Evolutionary conservation across 2,113 vertebrate species (phyloP).

Genomic region (Edolisoma coerulescens): DNA sequence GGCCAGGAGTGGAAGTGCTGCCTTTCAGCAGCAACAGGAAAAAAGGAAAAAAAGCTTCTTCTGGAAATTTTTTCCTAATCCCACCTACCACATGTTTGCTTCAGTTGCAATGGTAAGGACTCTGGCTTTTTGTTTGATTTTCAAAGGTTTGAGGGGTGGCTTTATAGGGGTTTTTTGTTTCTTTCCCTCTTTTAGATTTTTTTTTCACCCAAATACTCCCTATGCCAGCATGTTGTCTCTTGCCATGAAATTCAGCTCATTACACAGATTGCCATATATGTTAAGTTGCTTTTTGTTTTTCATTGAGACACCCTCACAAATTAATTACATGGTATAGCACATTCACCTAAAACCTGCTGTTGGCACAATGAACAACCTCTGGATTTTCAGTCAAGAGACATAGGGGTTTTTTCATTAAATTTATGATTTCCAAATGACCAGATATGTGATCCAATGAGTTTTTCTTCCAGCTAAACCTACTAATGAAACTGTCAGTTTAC

Average conservation of each 20-base stretch:
- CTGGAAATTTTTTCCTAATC: not conserved
- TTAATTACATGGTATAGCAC: not conserved
- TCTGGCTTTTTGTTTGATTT: not conserved
- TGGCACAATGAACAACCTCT: not conserved
- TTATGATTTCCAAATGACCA: not conserved
- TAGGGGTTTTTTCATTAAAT: accelerated
- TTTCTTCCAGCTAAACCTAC: not conserved
- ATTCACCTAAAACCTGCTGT: not conserved
- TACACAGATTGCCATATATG: not conserved
- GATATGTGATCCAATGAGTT: not conserved
- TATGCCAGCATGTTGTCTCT: not conserved
- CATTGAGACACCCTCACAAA: not conserved
- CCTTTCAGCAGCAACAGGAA: not conserved
- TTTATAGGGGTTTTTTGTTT: not conserved
- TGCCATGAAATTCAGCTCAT: not conserved
- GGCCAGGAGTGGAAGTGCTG: not conserved
- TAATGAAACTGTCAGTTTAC: not conserved
- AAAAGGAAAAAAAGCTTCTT: not conserved
- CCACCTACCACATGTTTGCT: not conserved
- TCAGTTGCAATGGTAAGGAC: not conserved
- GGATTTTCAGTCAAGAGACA: not conserved
- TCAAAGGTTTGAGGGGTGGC: not conserved
- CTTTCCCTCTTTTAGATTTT: not conserved
- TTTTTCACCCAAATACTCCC: not conserved
- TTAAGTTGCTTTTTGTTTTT: not conserved